phyloP scores from a whole-genome alignment of 2,113 vertebrate genomes.

The Serinus canaria region DNA sequence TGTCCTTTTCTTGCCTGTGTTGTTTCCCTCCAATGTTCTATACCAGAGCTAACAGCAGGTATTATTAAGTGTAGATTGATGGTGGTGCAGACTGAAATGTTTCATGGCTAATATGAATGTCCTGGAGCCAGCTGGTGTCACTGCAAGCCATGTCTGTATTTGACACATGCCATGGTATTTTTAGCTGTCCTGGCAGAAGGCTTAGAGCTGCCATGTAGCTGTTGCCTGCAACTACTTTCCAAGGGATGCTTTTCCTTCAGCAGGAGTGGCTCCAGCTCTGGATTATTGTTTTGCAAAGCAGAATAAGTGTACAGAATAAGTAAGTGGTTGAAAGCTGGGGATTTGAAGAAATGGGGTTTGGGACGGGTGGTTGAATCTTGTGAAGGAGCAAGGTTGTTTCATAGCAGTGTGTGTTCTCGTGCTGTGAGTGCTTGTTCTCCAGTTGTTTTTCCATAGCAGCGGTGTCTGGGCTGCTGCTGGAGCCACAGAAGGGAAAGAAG shows the following conservation, averaged over 20 bases:
- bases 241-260: neutral
- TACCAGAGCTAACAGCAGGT: neutral
- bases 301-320: accelerated
- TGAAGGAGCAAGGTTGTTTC: neutral
- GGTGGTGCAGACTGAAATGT: neutral
- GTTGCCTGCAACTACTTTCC: neutral
- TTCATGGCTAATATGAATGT: neutral
- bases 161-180: neutral
- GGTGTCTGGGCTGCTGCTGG: neutral
- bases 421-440: accelerated
- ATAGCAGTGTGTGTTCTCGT: accelerated
- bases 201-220: accelerated
- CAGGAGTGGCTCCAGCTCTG: neutral
- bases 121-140: neutral
- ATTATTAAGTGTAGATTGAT: neutral
- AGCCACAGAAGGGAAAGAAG: neutral
- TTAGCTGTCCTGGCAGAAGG: neutral
- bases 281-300: neutral
- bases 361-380: no score
- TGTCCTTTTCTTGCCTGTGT: neutral
- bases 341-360: neutral
- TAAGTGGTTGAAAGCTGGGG: neutral
- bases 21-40: neutral
- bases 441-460: accelerated
- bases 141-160: neutral